Percentiles rank a stretch among this genome's conserved stretches.
phyloP scores from a whole-genome alignment of 2,797 vertebrate genomes.

The Halcyon chelicuti region DNA sequence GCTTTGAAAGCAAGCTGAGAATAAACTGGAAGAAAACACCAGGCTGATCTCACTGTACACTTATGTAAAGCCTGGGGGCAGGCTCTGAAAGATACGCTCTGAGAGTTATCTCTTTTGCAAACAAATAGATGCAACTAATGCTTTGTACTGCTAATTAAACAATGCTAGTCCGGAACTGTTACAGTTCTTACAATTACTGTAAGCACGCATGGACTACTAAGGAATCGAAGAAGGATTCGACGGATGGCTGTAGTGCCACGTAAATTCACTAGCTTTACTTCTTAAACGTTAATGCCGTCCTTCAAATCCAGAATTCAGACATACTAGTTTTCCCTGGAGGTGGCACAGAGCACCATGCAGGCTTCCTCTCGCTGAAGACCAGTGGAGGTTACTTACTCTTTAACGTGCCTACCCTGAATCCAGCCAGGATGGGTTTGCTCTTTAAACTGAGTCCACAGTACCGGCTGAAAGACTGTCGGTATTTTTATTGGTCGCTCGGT shows the following conservation, averaged over 20 bases:
- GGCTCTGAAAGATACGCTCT: not conserved
- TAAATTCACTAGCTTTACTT: not conserved
- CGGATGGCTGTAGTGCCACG: not conserved
- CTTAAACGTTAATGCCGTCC: not conserved
- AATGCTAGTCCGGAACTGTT: not conserved
- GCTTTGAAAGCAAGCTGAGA: conserved; percentile 35
- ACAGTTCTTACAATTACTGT: not conserved
- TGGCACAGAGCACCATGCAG: not conserved
- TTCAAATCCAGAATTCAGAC: not conserved
- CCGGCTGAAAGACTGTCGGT: not conserved
- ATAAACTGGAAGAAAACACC: not conserved
- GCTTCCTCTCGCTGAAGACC: not conserved
- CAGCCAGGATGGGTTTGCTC: not conserved
- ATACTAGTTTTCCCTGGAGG: not conserved
- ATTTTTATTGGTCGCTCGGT: not conserved
- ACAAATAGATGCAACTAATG: not conserved
- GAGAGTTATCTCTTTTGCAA: not conserved
- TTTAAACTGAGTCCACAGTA: not conserved
- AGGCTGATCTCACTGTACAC: not conserved
- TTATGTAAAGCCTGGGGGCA: not conserved
- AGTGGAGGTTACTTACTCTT: not conserved
- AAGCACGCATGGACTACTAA: rapidly evolving
- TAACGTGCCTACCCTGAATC: not conserved
- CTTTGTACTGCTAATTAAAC: not conserved
- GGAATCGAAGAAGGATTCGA: not conserved